Percentiles rank a stretch among this genome's conserved stretches.
Evolutionary conservation across 2,888 invertebrate genomes (phyloP).

Genomic region (Trichopoda pennipes): DNA sequence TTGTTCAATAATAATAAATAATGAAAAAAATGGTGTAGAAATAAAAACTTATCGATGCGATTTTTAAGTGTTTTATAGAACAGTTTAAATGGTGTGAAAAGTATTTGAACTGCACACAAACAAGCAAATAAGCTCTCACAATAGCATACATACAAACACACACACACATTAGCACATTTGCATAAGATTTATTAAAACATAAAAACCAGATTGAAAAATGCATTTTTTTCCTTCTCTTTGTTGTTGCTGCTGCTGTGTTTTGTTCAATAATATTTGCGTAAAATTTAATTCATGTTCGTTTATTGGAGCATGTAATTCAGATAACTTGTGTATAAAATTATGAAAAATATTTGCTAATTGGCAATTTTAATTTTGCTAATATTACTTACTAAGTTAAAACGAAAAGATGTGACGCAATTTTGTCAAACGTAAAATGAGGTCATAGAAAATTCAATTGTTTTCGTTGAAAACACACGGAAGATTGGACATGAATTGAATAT

Average conservation of each 20-base stretch:
- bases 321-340: constrained; percentile 51
- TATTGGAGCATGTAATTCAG: constrained; percentile 63
- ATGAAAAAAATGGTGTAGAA: constrained; percentile 25
- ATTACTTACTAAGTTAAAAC: constrained; percentile 7
- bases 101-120: constrained; percentile 26
- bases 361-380: constrained; percentile 51
- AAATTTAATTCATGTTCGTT: constrained; percentile 47
- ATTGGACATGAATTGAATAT: too few relatives aligned
- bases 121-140: neutral
- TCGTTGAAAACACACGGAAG: too few relatives aligned
- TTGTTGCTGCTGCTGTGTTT: constrained; percentile 4
- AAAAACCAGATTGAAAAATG: constrained; percentile 41
- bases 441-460: too few relatives aligned
- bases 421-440: neutral
- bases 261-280: constrained; percentile 6
- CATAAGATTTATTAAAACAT: constrained; percentile 27
- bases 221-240: constrained; percentile 24
- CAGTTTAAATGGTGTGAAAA: constrained; percentile 65
- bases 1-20: constrained; percentile 23
- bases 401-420: constrained; percentile 26
- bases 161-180: too few relatives aligned
- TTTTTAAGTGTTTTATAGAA: constrained; percentile 50
- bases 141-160: neutral
- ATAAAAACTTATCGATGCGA: constrained; percentile 53
- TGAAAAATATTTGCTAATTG: constrained; percentile 61